phyloP scores from a whole-genome alignment of 2,113 vertebrate genomes.

The Corapipo altera region DNA sequence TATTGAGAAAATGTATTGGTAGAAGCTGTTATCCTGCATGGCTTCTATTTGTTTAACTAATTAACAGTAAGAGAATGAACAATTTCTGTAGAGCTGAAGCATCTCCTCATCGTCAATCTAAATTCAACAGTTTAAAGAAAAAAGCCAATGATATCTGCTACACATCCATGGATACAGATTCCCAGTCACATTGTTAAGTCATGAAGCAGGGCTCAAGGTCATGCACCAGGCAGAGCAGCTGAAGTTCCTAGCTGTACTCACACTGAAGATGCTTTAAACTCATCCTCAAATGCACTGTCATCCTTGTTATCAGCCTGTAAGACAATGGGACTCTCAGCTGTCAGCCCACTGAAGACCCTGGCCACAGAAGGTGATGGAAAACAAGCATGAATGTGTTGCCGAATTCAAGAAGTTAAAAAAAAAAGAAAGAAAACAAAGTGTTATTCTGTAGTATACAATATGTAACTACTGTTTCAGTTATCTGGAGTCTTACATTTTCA shows the following conservation, averaged over 20 bases:
- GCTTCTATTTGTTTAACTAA: not conserved
- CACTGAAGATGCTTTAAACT: conserved; percentile 23
- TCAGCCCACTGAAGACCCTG: not conserved
- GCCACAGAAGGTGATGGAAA: not conserved
- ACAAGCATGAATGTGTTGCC: not conserved
- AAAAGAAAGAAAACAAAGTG: not conserved
- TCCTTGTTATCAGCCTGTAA: not conserved
- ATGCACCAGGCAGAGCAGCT: not conserved
- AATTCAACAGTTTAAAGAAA: not conserved
- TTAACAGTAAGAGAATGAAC: not conserved
- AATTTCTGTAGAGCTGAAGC: not conserved
- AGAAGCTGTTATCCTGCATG: not conserved
- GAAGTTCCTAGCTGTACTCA: conserved; percentile 15
- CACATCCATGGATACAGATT: not conserved
- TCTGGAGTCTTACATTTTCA: not conserved
- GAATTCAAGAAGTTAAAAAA: not conserved
- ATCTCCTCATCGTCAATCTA: not conserved
- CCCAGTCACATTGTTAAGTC: not conserved
- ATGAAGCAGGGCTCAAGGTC: not conserved
- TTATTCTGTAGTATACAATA: not conserved
- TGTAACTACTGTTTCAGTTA: not conserved
- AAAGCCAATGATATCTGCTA: not conserved
- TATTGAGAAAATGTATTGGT: not conserved
- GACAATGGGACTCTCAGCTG: not conserved
- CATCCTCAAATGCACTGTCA: conserved; percentile 22